Evolutionary conservation across 2,888 invertebrate species (phyloP).

Genomic region (Schrankia costaestrigalis): DNA sequence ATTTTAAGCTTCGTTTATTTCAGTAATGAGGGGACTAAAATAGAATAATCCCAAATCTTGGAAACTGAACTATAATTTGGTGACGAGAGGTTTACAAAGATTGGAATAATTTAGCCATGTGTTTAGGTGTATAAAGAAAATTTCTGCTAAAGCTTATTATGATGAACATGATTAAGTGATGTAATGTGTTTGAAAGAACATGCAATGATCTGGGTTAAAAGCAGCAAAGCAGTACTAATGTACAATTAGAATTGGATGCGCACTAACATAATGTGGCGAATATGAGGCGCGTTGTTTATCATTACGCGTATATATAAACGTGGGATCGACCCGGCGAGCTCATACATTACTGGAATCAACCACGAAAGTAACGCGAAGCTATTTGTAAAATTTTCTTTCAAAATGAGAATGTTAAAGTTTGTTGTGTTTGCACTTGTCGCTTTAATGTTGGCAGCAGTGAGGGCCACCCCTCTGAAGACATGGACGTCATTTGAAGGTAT

Average conservation of each 20-base stretch:
- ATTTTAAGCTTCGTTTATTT: too few species aligned
- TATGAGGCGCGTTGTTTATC: constrained; percentile 42
- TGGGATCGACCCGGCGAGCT: constrained; percentile 24
- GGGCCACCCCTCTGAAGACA: constrained; percentile 33
- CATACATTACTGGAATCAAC: constrained; percentile 34
- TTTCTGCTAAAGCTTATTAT: too few species aligned
- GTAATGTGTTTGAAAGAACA: too few species aligned
- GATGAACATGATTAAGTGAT: too few species aligned
- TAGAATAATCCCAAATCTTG: too few species aligned
- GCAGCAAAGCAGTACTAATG: too few species aligned
- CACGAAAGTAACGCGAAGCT: constrained; percentile 18
- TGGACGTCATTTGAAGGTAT: constrained; percentile 34
- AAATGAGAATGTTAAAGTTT: constrained; percentile 39
- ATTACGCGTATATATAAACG: constrained; percentile 46
- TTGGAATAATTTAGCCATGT: too few species aligned
- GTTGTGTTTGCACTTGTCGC: constrained; percentile 40
- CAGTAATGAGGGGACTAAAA: too few species aligned
- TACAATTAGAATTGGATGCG: not conserved
- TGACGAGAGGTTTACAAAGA: too few species aligned
- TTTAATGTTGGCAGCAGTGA: constrained; percentile 38
- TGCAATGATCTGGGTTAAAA: too few species aligned
- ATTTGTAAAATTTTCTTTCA: constrained; percentile 10
- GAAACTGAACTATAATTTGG: too few species aligned
- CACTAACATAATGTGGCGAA: not conserved
- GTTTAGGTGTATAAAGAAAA: too few species aligned